Conservation (phyloP, 2,113 vertebrate species). For the Chaetodon auriga region DNA sequence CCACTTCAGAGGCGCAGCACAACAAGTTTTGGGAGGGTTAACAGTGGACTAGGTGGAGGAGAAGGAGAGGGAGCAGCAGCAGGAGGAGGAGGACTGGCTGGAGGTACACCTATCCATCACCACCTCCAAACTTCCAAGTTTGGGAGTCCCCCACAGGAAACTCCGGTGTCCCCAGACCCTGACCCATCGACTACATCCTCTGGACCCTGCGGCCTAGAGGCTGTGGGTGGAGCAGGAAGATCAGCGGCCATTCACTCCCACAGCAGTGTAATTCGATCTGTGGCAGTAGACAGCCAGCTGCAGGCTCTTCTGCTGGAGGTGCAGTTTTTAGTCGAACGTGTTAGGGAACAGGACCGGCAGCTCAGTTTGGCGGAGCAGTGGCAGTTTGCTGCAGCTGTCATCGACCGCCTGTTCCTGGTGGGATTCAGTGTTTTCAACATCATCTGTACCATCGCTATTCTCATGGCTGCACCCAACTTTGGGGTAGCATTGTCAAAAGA, state of each 20-base stretch:
- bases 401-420: conserved; percentile 86
- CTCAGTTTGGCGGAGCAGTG: conserved; percentile 82
- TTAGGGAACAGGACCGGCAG: conserved; percentile 84
- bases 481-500: conserved; percentile 87
- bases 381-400: conserved; percentile 87
- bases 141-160: conserved; percentile 84
- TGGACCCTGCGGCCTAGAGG: conserved; percentile 74
- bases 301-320: conserved; percentile 85
- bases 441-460: conserved; percentile 88
- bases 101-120: conserved; percentile 56
- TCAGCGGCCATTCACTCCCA: conserved; percentile 22
- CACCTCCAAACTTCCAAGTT: conserved; percentile 70
- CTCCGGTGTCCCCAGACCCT: conserved; percentile 55
- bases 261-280: conserved; percentile 70
- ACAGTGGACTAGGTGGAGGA: conserved; percentile 43
- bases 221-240: conserved; percentile 66
- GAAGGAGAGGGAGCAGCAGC: conserved; percentile 52
- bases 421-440: conserved; percentile 88
- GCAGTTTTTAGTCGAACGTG: conserved; percentile 82
- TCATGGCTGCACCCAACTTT: conserved; percentile 88
- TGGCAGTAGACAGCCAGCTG: conserved; percentile 85
- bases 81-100: conserved; percentile 31
- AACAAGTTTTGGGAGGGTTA: conserved; percentile 57
- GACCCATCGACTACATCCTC: conserved; percentile 52
- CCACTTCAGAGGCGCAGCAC: conserved; percentile 65